Conservation (phyloP, 2,888 invertebrate species). For the Lasius fuliginosus region DNA sequence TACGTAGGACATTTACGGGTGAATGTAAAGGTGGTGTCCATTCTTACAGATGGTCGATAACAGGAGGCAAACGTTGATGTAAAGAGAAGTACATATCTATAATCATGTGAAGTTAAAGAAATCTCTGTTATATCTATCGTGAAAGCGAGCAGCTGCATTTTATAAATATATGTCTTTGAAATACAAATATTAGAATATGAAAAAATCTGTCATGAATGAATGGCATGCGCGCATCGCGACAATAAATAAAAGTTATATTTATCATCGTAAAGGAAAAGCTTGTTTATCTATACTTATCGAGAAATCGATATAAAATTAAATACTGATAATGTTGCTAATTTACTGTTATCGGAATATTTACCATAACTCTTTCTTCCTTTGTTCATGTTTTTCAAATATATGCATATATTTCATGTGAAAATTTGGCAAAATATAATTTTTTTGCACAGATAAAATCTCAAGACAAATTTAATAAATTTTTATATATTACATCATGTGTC, state of each 20-base stretch:
- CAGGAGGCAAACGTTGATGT: neutral
- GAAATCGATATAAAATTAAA: neutral
- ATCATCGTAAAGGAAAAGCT: neutral
- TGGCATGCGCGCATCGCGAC: neutral
- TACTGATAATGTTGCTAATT: neutral
- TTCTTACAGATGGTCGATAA: conserved; percentile 35
- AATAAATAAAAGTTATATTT: neutral
- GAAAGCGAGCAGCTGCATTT: neutral
- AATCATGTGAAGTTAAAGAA: neutral
- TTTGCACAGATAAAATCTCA: conserved; percentile 1
- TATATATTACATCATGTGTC: neutral
- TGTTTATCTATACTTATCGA: neutral
- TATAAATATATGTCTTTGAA: neutral
- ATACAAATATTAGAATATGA: neutral
- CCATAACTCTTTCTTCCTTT: neutral
- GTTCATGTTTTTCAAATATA: neutral
- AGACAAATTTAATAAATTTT: conserved; percentile 15
- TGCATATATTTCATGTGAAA: conserved; percentile 10
- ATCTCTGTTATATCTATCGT: conserved; percentile 1
- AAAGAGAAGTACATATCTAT: neutral
- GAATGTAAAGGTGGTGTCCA: conserved; percentile 19
- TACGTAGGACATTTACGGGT: conserved; percentile 6
- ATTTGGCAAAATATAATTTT: neutral
- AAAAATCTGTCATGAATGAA: conserved; percentile 4
- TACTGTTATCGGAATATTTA: neutral